A percentile compares a stretch with the other conserved stretches of the same genome.
These are phyloP conservation scores for Sisor rabdophorus DNA, from an alignment of 2,113 vertebrate species.

Conservation along the genomic window DNA sequence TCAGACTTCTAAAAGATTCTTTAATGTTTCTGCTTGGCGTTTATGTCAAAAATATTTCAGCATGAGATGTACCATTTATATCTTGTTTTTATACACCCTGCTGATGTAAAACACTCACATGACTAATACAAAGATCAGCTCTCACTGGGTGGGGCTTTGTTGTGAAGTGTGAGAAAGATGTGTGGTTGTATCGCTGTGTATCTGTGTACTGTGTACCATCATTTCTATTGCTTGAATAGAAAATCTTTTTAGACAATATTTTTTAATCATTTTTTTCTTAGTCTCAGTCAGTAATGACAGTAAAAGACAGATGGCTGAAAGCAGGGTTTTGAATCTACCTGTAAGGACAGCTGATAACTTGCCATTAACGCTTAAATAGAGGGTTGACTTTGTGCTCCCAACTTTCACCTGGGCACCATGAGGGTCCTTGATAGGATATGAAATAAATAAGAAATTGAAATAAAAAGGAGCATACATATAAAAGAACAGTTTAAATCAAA, in stretches of 20 bases:
- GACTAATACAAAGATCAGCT: background rate
- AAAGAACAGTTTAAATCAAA: too few species aligned
- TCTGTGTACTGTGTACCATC: background rate
- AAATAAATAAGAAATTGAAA: slow-evolving; percentile 8
- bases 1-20: too few species aligned
- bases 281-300: slow-evolving; percentile 24
- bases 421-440: slow-evolving; percentile 21
- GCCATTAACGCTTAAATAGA: slow-evolving; percentile 47
- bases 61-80: background rate
- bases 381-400: slow-evolving; percentile 31
- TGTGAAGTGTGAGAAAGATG: slow-evolving; percentile 36
- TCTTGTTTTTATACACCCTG: background rate
- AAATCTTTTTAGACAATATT: background rate
- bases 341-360: slow-evolving; percentile 46
- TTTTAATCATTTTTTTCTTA: background rate
- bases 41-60: background rate
- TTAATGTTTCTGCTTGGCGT: background rate
- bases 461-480: background rate
- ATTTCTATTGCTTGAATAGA: background rate
- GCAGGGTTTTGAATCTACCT: slow-evolving; percentile 44
- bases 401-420: slow-evolving; percentile 42
- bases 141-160: slow-evolving; percentile 18
- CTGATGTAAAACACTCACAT: slow-evolving; percentile 18
- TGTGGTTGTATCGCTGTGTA: background rate
- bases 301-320: slow-evolving; percentile 44